Conservation (phyloP, 1,140 invertebrate genomes). For the Leptopilina clavipes region DNA sequence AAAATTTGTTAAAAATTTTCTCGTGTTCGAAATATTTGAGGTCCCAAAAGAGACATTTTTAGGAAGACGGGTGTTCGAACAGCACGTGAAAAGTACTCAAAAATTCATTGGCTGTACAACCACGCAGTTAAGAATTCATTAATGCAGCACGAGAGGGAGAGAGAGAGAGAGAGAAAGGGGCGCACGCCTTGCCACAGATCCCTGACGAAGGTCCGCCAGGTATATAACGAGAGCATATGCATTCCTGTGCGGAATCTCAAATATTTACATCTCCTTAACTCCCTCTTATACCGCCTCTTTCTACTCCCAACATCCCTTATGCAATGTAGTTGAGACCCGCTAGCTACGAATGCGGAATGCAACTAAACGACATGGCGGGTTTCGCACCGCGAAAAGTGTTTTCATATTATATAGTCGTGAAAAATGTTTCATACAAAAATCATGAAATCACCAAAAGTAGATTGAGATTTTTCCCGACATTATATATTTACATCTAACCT, state of each 20-base stretch:
- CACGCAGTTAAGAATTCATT: constrained; percentile 29
- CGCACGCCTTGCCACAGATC: not conserved
- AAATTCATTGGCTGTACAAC: constrained; percentile 17
- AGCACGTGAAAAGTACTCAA: constrained; percentile 4
- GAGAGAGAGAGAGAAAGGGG: no score
- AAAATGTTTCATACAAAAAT: not conserved
- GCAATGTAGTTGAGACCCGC: constrained; percentile 12
- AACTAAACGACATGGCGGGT: constrained; percentile 10
- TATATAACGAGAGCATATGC: constrained; percentile 40
- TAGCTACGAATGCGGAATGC: constrained; percentile 2
- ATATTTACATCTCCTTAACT: constrained; percentile 43
- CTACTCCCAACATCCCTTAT: constrained; percentile 23
- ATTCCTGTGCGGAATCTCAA: constrained; percentile 37
- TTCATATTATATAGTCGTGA: not conserved
- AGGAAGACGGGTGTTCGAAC: constrained; percentile 11
- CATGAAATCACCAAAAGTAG: not conserved
- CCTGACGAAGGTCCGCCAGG: constrained; percentile 14
- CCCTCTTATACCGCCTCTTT: constrained; percentile 16
- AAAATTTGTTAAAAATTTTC: not conserved
- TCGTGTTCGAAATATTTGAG: constrained; percentile 6
- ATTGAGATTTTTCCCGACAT: not conserved
- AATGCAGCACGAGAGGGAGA: not conserved
- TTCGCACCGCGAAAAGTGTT: not conserved
- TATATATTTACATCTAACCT: no score
- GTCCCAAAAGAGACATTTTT: constrained; percentile 17